These are phyloP conservation scores for Drosophila lutescens DNA, from an alignment of 2,888 invertebrate species.

Conservation along the genomic window DNA sequence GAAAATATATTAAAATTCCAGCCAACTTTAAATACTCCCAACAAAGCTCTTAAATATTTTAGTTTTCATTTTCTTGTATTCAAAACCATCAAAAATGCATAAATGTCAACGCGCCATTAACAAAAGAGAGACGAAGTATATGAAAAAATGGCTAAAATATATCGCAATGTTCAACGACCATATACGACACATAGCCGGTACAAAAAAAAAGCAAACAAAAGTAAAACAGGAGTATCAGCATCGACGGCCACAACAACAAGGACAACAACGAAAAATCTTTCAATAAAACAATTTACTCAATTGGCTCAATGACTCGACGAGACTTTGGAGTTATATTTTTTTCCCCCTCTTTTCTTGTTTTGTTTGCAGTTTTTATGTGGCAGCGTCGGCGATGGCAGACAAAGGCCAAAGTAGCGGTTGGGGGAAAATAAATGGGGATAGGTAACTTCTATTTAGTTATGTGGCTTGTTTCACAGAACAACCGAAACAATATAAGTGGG, in stretches of 20 bases:
- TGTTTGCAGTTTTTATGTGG: slow-evolving; percentile 57
- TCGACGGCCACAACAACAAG: slow-evolving; percentile 42
- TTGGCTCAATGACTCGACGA: slow-evolving; percentile 79
- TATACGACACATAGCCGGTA: slow-evolving; percentile 15
- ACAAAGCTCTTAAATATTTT: not conserved
- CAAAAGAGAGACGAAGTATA: slow-evolving; percentile 7
- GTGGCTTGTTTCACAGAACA: slow-evolving; percentile 66
- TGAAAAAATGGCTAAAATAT: slow-evolving; percentile 31
- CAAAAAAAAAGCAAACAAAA: slow-evolving; percentile 3
- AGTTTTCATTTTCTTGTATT: slow-evolving; percentile 21
- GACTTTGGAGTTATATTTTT: slow-evolving; percentile 48
- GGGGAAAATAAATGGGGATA: slow-evolving; percentile 9
- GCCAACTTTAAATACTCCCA: not conserved
- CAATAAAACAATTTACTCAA: slow-evolving; percentile 82
- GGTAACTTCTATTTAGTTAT: slow-evolving; percentile 71
- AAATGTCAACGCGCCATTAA: slow-evolving; percentile 59
- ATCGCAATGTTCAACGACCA: slow-evolving; percentile 18
- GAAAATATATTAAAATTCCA: not conserved
- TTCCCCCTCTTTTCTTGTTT: slow-evolving; percentile 8
- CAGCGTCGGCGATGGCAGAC: slow-evolving; percentile 38
- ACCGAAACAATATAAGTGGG: slow-evolving; percentile 27
- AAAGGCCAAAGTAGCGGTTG: slow-evolving; percentile 19
- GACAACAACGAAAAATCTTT: slow-evolving; percentile 69
- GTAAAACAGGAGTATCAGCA: slow-evolving; percentile 8
- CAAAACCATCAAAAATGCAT: slow-evolving; percentile 69